Evolutionary conservation across 2,888 invertebrate genomes (phyloP), one percentile per base, ranked within the genome.

Genomic region (Pristionchus exspectatus): DNA sequence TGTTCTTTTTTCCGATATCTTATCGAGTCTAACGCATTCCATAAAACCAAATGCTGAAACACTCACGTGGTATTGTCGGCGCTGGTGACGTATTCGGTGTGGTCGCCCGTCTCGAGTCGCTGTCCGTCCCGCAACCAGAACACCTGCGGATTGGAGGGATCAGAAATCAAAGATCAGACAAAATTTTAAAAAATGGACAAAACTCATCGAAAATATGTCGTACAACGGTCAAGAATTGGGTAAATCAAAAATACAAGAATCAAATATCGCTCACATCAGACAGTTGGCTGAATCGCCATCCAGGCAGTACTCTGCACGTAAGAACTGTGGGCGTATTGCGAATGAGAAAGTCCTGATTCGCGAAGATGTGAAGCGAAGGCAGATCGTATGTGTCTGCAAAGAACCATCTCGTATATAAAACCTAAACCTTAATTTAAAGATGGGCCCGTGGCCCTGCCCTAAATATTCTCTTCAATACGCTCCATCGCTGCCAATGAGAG

Each of bases 51-150:
- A 10, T 66, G 24, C 38, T 38, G 38, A 9, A 50, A 81, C 59
- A 90, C 91, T 90, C 87, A 92, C 91, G 91, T 89, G 88, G 66
- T 88, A 87, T 66, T 90, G 91, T 33, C 91, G 88, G 72, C 90
- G 87, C 81, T 44, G 50, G 54, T 21, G 4, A 87, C 88, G 69
- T 91, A 91, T 87, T 92, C 92, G 3, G 89, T 90, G 33, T 91
- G 69, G 1, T 90, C 90, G 88, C 84, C 91, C 16, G 38, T 90
- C 27, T 90, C 88, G 9, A 94, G 88, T 3, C 91, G 90, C 84
- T 91, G 91, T 30, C 92, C 92, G 88, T 94, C 93, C 63, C 92
- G 92, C 14, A 93, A 88, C 94, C 94, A 94, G 50, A 69, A 87
- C 5, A 93, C 85, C 30, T 91, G 85, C 24, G 56, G 18, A 54